phyloP scores from a whole-genome alignment of 2,113 vertebrate species.

The Turdus rufiventris region DNA sequence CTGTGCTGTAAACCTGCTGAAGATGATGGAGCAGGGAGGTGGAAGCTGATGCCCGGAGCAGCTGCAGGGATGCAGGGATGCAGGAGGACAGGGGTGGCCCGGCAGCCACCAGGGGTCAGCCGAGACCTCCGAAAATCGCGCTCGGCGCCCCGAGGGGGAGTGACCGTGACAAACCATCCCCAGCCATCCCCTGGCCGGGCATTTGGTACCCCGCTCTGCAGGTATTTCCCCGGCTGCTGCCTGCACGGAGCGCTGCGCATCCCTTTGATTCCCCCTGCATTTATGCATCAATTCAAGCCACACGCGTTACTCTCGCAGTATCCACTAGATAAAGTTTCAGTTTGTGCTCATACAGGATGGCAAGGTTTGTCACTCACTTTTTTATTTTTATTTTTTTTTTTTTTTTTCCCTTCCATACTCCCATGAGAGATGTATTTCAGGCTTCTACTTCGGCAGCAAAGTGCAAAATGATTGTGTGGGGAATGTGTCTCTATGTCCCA shows the following conservation, averaged over 20 bases:
- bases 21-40: fast-evolving
- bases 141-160: background rate
- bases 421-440: fast-evolving
- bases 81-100: background rate
- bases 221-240: background rate
- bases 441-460: fast-evolving
- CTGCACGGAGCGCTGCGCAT: fast-evolving
- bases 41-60: fast-evolving
- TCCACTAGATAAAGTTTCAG: fast-evolving
- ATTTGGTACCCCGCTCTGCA: fast-evolving
- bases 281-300: fast-evolving
- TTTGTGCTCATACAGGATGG: fast-evolving
- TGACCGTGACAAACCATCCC: fast-evolving
- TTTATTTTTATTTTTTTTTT: background rate
- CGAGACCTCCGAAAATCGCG: background rate
- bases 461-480: background rate
- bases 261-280: background rate
- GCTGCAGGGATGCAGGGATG: background rate
- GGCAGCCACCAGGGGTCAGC: constrained; percentile 54
- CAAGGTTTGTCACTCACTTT: background rate
- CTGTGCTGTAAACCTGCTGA: fast-evolving
- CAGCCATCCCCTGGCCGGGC: fast-evolving
- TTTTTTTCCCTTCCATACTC: no score
- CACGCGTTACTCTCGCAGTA: no score
- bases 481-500: fast-evolving